Percentiles rank a stretch among this genome's conserved stretches.
phyloP scores from a whole-genome alignment of 1,140 invertebrate genomes.

The Tetranychus cinnabarinus region DNA sequence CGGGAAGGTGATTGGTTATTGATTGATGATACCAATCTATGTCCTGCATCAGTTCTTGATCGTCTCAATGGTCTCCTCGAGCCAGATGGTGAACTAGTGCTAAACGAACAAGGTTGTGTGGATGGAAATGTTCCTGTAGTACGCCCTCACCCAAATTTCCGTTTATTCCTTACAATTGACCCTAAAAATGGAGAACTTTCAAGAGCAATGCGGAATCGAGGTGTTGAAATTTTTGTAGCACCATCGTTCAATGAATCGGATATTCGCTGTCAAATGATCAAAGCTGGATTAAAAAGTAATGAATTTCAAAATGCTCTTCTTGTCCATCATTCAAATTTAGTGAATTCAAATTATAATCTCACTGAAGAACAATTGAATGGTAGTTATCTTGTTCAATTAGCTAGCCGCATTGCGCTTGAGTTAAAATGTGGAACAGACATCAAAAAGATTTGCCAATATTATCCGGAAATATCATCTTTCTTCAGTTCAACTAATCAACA shows the following conservation, averaged over 20 bases:
- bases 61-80: slow-evolving; percentile 84
- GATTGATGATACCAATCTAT: slow-evolving; percentile 90
- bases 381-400: no score
- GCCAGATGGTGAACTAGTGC: slow-evolving; percentile 58
- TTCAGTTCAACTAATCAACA: no score
- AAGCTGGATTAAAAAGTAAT: no score
- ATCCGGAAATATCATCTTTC: no score
- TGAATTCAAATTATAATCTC: no score
- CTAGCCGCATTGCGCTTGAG: no score
- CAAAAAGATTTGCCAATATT: no score
- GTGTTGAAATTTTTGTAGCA: slow-evolving; percentile 65
- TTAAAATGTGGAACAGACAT: no score
- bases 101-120: slow-evolving; percentile 67
- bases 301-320: no score
- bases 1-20: slow-evolving; percentile 67
- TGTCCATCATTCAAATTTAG: no score
- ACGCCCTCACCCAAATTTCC: slow-evolving; percentile 66
- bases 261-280: not conserved
- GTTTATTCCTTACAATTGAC: slow-evolving; percentile 83
- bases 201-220: slow-evolving; percentile 89
- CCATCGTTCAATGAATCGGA: slow-evolving; percentile 12
- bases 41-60: slow-evolving; percentile 85
- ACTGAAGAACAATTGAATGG: no score
- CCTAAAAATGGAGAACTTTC: slow-evolving; percentile 85
- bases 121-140: slow-evolving; percentile 46